Evolutionary conservation across 2,888 invertebrate species (phyloP), one percentile per base, ranked within the genome.

Genomic region (Monochamus alternatus): DNA sequence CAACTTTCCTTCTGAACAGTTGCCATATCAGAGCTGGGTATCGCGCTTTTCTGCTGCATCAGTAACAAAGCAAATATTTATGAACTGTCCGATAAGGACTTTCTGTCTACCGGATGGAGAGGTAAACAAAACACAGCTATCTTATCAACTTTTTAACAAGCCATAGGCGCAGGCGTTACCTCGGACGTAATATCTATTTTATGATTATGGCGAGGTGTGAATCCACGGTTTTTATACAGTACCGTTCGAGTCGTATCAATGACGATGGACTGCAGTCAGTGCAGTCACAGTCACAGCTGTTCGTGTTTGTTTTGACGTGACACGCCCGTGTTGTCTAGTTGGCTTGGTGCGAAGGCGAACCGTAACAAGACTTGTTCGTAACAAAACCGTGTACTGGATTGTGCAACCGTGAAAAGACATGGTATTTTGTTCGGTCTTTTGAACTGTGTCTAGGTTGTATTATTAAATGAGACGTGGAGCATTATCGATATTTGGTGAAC

Each of bases 251-350:
- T 55, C 3, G 7, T 22, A n/a, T 55, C 14, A 52, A 66, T 66
- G 66, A 66, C 66, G 58, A 68, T 68, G 59, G 32, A 58, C 68
- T 68, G 55, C 47, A 10, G 51, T 68, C 68, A 58, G 59, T 68
- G 55, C 47, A 10, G 51, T 68, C 68, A 38, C 14, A 68, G 58
- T 59, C 38, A 31, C 66, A 66, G 66, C 55, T 66, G 65, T 12
- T 32, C 10, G 32, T 66, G 31, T 66, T 66, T 52, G 51, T 30
- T 65, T 22, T 63, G 44, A 63, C 38, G 12, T 59, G 31, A 30
- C 32, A 31, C n/a, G 31, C 32, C 31, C 32, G 60, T n/a, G n/a
- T 60, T 32, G 60, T 60, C 60, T 60, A 60, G 60, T 31, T 60
- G 32, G 38, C 38, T 32, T n/a, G 38, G n/a, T 60, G 32, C 2